A percentile compares a stretch with the other conserved stretches of the same genome.
Evolutionary conservation across 2,888 invertebrate genomes (phyloP).

Genomic region (Callosobruchus maculatus): DNA sequence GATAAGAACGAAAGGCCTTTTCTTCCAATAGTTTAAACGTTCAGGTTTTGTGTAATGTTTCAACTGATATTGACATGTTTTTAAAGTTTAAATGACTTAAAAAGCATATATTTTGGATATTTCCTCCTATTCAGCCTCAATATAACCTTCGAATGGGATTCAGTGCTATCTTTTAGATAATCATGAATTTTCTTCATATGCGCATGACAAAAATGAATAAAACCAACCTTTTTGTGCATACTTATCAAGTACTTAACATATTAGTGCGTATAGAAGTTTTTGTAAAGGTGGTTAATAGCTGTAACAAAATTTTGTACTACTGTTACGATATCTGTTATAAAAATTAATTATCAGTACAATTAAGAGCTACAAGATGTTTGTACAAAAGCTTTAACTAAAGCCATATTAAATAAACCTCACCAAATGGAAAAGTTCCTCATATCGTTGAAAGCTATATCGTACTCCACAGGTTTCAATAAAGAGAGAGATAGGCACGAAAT

Average conservation of each 20-base stretch:
- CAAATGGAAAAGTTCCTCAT: neutral
- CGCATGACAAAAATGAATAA: neutral
- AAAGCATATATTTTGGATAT: too few species aligned
- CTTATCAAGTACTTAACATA: neutral
- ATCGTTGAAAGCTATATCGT: neutral
- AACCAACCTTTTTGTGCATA: neutral
- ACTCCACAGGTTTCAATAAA: neutral
- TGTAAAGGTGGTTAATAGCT: neutral
- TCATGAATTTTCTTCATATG: neutral
- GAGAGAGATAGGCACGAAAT: too few species aligned
- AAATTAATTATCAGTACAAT: neutral
- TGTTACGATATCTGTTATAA: neutral
- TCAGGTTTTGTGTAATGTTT: too few species aligned
- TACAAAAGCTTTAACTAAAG: neutral
- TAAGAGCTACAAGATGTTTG: neutral
- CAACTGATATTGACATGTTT: too few species aligned
- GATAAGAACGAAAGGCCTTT: too few species aligned
- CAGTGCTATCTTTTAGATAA: neutral
- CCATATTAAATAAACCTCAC: neutral
- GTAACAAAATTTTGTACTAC: neutral
- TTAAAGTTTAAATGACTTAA: too few species aligned
- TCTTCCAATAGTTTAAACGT: too few species aligned
- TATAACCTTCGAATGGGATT: too few species aligned
- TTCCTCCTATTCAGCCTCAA: too few species aligned
- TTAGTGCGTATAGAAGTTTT: neutral